phyloP scores from a whole-genome alignment of 2,797 vertebrate genomes.

The Ceyx erithaca region DNA sequence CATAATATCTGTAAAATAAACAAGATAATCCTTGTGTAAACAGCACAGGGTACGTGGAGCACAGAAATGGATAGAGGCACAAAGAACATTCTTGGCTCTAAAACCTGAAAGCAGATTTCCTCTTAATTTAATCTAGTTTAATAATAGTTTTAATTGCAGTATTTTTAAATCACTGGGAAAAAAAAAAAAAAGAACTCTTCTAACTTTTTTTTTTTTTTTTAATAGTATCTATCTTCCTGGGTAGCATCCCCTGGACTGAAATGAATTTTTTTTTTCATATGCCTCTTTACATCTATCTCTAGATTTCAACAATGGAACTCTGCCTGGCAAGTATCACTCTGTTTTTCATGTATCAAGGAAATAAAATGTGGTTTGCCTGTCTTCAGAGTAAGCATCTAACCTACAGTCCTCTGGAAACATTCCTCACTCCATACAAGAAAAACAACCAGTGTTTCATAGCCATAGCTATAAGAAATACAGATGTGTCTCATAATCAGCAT shows the following conservation, averaged over 20 bases:
- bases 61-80: constrained; percentile 46
- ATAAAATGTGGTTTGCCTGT: rapidly evolving
- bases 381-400: not conserved
- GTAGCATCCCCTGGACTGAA: not conserved
- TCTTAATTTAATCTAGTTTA: constrained; percentile 44
- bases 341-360: not conserved
- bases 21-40: constrained; percentile 75
- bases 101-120: constrained; percentile 30
- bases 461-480: not conserved
- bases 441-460: not conserved
- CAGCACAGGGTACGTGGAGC: constrained; percentile 33
- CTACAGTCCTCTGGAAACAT: not conserved
- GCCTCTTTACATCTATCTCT: not conserved
- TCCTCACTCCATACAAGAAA: not conserved
- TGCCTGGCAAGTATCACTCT: not conserved
- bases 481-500: not conserved
- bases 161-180: constrained; percentile 23
- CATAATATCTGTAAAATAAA: constrained; percentile 72
- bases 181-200: not conserved
- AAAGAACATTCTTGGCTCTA: constrained; percentile 52
- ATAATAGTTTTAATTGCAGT: constrained; percentile 40
- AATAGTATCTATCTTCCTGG: not conserved
- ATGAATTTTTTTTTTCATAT: not conserved
- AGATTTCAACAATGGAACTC: not conserved
- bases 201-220: not conserved